Conservation (phyloP, 2,113 vertebrate genomes). For the Aspiorhynchus laticeps region DNA sequence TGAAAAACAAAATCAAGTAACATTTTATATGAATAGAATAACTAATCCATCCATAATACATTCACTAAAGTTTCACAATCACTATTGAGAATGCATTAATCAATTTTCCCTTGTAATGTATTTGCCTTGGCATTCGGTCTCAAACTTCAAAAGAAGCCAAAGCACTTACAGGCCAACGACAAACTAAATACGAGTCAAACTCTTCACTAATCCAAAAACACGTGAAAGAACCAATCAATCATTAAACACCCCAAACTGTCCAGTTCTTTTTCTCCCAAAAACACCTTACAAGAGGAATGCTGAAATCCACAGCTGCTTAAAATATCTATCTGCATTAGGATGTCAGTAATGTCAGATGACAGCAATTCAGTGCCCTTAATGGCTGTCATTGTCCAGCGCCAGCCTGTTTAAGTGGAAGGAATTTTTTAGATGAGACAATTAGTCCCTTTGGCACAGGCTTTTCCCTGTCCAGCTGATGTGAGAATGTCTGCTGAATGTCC, state of each 20-base stretch:
- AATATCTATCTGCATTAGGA: constrained; percentile 61
- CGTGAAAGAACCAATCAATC: neutral
- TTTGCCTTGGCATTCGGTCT: neutral
- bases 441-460: constrained; percentile 63
- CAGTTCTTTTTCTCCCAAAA: constrained; percentile 10
- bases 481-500: constrained; percentile 54
- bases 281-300: constrained; percentile 62
- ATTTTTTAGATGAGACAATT: constrained; percentile 69
- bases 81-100: neutral
- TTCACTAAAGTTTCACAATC: neutral
- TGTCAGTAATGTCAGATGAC: constrained; percentile 71
- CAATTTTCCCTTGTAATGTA: neutral
- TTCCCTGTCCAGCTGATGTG: constrained; percentile 66
- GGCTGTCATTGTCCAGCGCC: constrained; percentile 66
- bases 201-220: constrained; percentile 1
- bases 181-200: neutral
- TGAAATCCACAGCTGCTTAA: constrained; percentile 57
- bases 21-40: neutral
- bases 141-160: neutral
- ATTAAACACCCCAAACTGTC: neutral
- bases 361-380: constrained; percentile 68
- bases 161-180: neutral
- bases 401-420: constrained; percentile 72
- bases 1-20: neutral
- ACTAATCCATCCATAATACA: neutral